Conservation (phyloP, 2,797 vertebrate genomes). For the Ptychobarbus kaznakovi region DNA sequence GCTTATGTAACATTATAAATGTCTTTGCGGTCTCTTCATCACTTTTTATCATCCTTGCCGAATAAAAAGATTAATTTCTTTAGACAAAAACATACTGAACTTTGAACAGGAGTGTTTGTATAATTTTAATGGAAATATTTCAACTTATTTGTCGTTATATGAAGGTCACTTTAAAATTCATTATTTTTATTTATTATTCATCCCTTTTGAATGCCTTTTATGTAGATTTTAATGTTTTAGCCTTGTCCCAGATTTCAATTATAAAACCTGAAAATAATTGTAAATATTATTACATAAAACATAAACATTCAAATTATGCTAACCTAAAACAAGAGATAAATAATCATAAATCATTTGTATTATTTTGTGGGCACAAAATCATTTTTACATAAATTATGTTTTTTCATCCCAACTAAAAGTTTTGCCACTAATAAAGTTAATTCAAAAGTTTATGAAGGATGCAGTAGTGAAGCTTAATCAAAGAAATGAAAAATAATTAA, state of each 20-base stretch:
- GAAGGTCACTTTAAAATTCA: too few species aligned
- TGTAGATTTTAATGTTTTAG: neutral
- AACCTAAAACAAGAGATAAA: neutral
- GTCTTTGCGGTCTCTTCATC: neutral
- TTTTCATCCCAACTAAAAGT: neutral
- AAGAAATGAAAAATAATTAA: neutral
- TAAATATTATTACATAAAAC: neutral
- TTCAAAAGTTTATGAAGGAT: neutral
- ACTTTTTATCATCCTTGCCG: neutral
- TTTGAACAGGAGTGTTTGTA: neutral
- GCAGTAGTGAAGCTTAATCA: neutral
- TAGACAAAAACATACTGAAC: neutral
- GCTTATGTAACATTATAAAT: neutral
- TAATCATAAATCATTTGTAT: neutral
- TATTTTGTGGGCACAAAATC: neutral
- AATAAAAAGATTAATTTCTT: neutral
- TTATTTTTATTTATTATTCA: neutral
- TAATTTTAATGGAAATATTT: too few species aligned
- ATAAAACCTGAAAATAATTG: neutral
- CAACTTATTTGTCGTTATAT: too few species aligned
- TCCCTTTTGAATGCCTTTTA: neutral
- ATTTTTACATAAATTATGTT: neutral
- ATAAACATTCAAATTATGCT: neutral
- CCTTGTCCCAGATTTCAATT: neutral
- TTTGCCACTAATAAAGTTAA: neutral